A percentile compares a stretch with the other conserved stretches of the same genome.
These are phyloP conservation scores for Ectobius pallidus DNA, from an alignment of 2,888 invertebrate species.

Conservation along the genomic window DNA sequence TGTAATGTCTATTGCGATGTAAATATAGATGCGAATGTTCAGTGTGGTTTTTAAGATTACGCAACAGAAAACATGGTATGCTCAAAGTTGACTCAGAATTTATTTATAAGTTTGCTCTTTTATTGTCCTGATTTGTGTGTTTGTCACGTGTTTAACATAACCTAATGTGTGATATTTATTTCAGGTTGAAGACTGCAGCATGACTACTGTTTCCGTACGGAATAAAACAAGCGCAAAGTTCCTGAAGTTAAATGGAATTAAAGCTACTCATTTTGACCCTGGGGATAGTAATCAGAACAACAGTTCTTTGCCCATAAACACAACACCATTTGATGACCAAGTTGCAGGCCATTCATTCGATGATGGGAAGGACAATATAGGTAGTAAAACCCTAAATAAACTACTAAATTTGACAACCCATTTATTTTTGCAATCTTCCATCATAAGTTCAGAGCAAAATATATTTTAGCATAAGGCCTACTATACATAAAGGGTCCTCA, in stretches of 20 bases:
- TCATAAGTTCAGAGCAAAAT: background rate
- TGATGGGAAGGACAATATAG: conserved; percentile 59
- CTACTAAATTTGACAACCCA: too few relatives aligned
- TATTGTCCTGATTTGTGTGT: too few relatives aligned
- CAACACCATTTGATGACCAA: conserved; percentile 61
- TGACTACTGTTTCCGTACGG: conserved; percentile 4
- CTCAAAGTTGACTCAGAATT: too few relatives aligned
- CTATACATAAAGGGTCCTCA: too few relatives aligned
- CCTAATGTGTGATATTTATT: background rate
- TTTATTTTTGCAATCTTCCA: too few relatives aligned
- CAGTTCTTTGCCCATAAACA: conserved; percentile 22
- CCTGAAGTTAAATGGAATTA: conserved; percentile 18
- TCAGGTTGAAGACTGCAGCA: conserved; percentile 16
- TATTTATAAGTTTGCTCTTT: too few relatives aligned
- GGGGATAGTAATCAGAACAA: conserved; percentile 4
- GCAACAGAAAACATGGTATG: too few relatives aligned
- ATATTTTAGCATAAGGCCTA: too few relatives aligned
- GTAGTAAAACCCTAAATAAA: conserved; percentile 47
- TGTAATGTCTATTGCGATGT: too few relatives aligned
- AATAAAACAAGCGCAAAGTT: background rate
- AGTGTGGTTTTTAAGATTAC: too few relatives aligned
- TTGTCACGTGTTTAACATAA: too few relatives aligned
- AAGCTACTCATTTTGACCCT: background rate
- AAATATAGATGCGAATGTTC: too few relatives aligned
- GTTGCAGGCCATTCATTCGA: conserved; percentile 70